phyloP scores from a whole-genome alignment of 1,140 invertebrate genomes.

The Maconellicoccus hirsutus region DNA sequence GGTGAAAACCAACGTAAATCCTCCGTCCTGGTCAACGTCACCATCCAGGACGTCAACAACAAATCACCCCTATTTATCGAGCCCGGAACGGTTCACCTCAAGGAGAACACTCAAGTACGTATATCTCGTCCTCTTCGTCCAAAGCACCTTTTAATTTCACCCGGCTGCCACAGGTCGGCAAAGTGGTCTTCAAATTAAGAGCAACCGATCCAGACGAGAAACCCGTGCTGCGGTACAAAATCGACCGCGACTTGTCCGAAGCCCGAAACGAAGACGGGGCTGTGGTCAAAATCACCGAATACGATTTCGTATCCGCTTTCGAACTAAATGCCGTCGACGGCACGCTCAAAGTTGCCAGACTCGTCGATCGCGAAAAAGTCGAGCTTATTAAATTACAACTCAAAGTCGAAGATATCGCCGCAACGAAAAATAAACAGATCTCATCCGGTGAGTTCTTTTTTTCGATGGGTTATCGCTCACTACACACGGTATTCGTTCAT shows the following conservation, averaged over 20 bases:
- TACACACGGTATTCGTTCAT: too few species aligned
- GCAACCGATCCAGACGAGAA: conserved; percentile 68
- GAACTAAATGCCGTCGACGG: conserved; percentile 65
- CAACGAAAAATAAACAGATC: conserved; percentile 57
- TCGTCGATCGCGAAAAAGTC: conserved; percentile 71
- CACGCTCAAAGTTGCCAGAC: conserved; percentile 47
- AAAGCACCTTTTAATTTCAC: too few species aligned
- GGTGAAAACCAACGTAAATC: conserved; percentile 60
- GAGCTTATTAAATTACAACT: conserved; percentile 64
- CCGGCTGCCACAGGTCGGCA: conserved; percentile 45
- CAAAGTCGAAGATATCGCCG: conserved; percentile 71
- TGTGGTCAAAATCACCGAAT: conserved; percentile 53
- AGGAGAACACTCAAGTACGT: conserved; percentile 62
- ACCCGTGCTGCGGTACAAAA: conserved; percentile 58
- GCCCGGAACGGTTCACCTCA: conserved; percentile 50
- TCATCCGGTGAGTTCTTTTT: conserved; percentile 53
- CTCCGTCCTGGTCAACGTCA: conserved; percentile 64
- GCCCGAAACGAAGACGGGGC: conserved; percentile 69
- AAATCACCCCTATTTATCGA: conserved; percentile 65
- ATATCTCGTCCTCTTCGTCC: too few species aligned
- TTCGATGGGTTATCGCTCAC: too few species aligned
- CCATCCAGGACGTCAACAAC: conserved; percentile 82
- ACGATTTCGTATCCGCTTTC: conserved; percentile 56
- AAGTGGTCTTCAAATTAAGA: conserved; percentile 50
- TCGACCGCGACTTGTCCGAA: conserved; percentile 55